Percentiles rank a stretch among this genome's conserved stretches.
Conservation (phyloP, 2,888 invertebrate species). For the Slavum lentiscoides region DNA sequence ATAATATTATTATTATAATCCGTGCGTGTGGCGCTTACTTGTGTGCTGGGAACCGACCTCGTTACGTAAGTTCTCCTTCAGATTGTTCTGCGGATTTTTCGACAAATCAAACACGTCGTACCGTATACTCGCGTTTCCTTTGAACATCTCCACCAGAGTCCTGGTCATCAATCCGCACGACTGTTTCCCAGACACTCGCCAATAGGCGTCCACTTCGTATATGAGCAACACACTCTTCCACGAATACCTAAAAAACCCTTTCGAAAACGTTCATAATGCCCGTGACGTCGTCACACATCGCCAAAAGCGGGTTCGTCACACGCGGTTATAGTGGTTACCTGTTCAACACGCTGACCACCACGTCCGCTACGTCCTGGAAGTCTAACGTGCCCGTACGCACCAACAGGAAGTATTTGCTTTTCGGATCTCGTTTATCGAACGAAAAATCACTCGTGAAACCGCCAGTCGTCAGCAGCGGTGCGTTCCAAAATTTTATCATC, state of each 20-base stretch:
- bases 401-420: conserved; percentile 76
- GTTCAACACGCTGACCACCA: conserved; percentile 70
- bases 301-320: background rate
- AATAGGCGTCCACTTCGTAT: conserved; percentile 75
- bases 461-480: conserved; percentile 78
- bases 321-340: conserved; percentile 11
- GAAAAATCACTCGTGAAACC: conserved; percentile 81
- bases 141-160: conserved; percentile 69
- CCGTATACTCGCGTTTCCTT: conserved; percentile 60
- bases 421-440: conserved; percentile 69
- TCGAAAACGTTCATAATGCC: conserved; percentile 18
- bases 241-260: conserved; percentile 64
- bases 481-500: conserved; percentile 71
- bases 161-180: conserved; percentile 79
- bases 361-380: conserved; percentile 73
- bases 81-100: conserved; percentile 66
- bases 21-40: conserved; percentile 62
- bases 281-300: background rate
- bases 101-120: conserved; percentile 68
- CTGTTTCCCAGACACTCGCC: conserved; percentile 69
- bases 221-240: conserved; percentile 76
- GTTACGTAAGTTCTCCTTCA: conserved; percentile 69
- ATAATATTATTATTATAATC: no score
- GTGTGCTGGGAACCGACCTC: conserved; percentile 65
- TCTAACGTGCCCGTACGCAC: conserved; percentile 74